phyloP scores from a whole-genome alignment of 2,113 vertebrate species.

The Pontoporia blainvillei region DNA sequence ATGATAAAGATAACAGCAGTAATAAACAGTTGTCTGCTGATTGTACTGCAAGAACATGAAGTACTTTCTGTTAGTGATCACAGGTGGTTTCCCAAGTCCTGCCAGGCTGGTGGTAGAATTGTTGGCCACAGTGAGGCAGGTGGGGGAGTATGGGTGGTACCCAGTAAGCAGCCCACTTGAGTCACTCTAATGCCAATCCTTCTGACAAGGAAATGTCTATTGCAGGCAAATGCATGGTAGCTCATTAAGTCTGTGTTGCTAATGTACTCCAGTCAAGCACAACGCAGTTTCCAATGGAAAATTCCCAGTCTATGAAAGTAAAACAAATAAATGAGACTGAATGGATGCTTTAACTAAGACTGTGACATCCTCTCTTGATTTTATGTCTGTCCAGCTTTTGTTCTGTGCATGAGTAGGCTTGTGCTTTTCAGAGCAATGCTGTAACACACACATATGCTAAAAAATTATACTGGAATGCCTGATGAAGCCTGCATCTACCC shows the following conservation, averaged over 20 bases:
- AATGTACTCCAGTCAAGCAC: not conserved
- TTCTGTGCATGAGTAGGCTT: not conserved
- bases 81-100: constrained; percentile 11
- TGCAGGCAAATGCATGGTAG: not conserved
- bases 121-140: not conserved
- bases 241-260: not conserved
- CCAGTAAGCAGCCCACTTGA: not conserved
- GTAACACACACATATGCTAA: not conserved
- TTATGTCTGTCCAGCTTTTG: constrained; percentile 32
- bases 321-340: not conserved
- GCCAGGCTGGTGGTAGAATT: not conserved
- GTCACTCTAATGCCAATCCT: not conserved
- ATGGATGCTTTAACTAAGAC: constrained; percentile 7
- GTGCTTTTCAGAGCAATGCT: constrained; percentile 15
- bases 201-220: not conserved
- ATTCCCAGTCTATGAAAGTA: not conserved
- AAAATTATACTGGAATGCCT: constrained; percentile 29
- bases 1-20: not conserved
- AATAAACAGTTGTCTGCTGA: not conserved
- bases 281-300: not conserved
- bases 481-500: not conserved
- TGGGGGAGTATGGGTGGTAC: constrained; percentile 42
- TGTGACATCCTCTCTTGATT: constrained; percentile 23
- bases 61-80: not conserved
- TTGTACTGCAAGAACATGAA: not conserved